A percentile compares a stretch with the other conserved stretches of the same genome.
These are phyloP conservation scores for Tipula confusa DNA, from an alignment of 2,888 invertebrate species.

Conservation along the genomic window DNA sequence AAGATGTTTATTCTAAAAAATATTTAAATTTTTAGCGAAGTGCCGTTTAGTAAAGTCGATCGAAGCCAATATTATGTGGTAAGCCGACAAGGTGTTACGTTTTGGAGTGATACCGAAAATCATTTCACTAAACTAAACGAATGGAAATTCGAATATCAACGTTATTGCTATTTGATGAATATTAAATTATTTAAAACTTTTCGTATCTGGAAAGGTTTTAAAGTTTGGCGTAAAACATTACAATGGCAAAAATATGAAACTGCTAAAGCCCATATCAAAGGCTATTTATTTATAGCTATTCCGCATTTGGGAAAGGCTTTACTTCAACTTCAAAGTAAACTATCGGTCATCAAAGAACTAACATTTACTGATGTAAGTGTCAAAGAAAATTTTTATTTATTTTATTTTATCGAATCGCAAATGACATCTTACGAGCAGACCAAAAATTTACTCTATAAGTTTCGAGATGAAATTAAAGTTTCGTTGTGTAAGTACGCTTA, in stretches of 20 bases:
- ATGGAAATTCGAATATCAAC: constrained; percentile 81
- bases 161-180: constrained; percentile 70
- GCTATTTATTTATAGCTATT: constrained; percentile 70
- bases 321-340: constrained; percentile 65
- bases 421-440: constrained; percentile 46
- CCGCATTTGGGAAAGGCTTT: constrained; percentile 67
- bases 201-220: constrained; percentile 74
- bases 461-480: constrained; percentile 54
- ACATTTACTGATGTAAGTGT: constrained; percentile 58
- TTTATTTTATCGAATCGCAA: constrained; percentile 68
- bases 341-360: constrained; percentile 58
- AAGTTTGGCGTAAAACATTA: constrained; percentile 72
- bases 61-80: constrained; percentile 74
- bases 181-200: constrained; percentile 66
- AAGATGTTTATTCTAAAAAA: constrained; percentile 14
- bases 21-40: constrained; percentile 56
- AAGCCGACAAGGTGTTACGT: constrained; percentile 76
- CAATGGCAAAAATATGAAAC: constrained; percentile 62
- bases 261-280: constrained; percentile 57
- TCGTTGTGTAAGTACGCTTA: constrained; percentile 52
- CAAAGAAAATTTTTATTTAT: constrained; percentile 55
- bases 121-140: constrained; percentile 70
- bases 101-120: constrained; percentile 66
- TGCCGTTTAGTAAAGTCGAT: constrained; percentile 65
- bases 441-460: constrained; percentile 49